phyloP scores from a whole-genome alignment of 2,888 invertebrate genomes.

The Parnassius apollo region DNA sequence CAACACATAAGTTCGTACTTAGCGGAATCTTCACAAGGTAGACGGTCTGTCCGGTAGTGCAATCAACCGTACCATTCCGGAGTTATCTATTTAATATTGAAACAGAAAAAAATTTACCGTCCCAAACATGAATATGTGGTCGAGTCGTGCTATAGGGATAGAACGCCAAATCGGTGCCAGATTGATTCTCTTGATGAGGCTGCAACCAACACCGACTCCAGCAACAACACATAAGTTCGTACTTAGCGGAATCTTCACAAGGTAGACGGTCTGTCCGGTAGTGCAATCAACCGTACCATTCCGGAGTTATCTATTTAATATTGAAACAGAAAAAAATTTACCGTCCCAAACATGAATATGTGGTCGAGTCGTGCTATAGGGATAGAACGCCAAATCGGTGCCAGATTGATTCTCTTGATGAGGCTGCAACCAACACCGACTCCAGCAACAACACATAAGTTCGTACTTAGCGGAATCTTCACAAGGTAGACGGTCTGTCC shows the following conservation, averaged over 20 bases:
- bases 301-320: slow-evolving; percentile 87
- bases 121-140: slow-evolving; percentile 48
- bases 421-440: slow-evolving; percentile 52
- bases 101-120: slow-evolving; percentile 43
- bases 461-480: slow-evolving; percentile 55
- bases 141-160: slow-evolving; percentile 57
- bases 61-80: slow-evolving; percentile 99
- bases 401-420: slow-evolving; percentile 52
- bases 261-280: slow-evolving; percentile 85
- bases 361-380: slow-evolving; percentile 50
- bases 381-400: slow-evolving; percentile 53
- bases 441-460: slow-evolving; percentile 43
- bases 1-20: slow-evolving; percentile 49
- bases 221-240: slow-evolving; percentile 41
- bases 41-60: slow-evolving; percentile 89
- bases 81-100: slow-evolving; percentile 72
- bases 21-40: slow-evolving; percentile 56
- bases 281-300: slow-evolving; percentile 99
- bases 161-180: slow-evolving; percentile 50
- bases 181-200: slow-evolving; percentile 51
- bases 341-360: slow-evolving; percentile 57
- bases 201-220: slow-evolving; percentile 51
- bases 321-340: slow-evolving; percentile 29
- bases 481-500: slow-evolving; percentile 76
- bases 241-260: slow-evolving; percentile 55